A percentile compares a stretch with the other conserved stretches of the same genome.
These are phyloP conservation scores for Oncorhynchus gorbuscha DNA, from an alignment of 2,113 vertebrate genomes.

Conservation along the genomic window DNA sequence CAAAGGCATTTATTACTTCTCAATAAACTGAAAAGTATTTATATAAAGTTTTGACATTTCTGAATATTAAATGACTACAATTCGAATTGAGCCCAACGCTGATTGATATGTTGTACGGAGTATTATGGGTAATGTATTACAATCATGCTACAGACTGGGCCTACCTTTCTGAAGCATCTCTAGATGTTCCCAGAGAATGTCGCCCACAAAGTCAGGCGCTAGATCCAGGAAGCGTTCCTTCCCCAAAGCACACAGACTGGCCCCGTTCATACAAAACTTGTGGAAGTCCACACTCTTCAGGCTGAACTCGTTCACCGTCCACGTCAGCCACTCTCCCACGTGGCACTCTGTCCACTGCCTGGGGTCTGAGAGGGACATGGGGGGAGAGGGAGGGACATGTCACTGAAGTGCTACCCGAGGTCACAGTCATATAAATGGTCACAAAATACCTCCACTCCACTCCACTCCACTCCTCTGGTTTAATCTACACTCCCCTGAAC, in stretches of 20 bases:
- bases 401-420: background rate
- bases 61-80: too few relatives aligned
- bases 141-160: too few relatives aligned
- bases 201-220: constrained; percentile 97
- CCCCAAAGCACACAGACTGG: constrained; percentile 89
- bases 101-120: background rate
- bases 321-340: constrained; percentile 92
- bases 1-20: too few relatives aligned
- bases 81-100: too few relatives aligned
- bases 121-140: background rate
- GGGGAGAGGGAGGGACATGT: background rate
- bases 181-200: constrained; percentile 98
- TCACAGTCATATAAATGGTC: background rate
- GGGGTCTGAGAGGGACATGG: constrained; percentile 77
- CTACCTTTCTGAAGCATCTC: constrained; percentile 98
- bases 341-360: constrained; percentile 94
- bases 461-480: too few relatives aligned
- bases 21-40: too few relatives aligned
- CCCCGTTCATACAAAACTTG: constrained; percentile 94
- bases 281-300: constrained; percentile 96
- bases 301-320: constrained; percentile 98
- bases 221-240: constrained; percentile 97
- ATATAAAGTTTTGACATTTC: too few relatives aligned
- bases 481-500: too few relatives aligned
- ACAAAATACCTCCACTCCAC: too few relatives aligned